These are phyloP conservation scores for Leuciscus idus DNA, from an alignment of 2,113 vertebrate genomes.

Conservation along the genomic window DNA sequence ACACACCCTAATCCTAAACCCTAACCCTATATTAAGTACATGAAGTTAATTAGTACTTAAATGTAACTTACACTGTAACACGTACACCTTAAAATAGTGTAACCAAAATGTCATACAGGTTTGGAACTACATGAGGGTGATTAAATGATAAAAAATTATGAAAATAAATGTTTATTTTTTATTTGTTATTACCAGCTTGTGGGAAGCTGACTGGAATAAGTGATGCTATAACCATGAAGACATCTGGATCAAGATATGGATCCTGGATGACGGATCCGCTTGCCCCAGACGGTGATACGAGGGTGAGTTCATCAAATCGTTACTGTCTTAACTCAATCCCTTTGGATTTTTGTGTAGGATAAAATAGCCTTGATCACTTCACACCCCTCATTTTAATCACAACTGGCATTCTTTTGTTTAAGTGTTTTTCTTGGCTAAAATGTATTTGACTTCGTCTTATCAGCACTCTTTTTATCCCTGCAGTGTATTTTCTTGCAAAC, in stretches of 20 bases:
- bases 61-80: too few relatives aligned
- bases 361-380: conserved; percentile 24
- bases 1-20: too few relatives aligned
- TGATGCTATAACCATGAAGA: conserved; percentile 92
- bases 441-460: conserved; percentile 34
- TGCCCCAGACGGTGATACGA: conserved; percentile 88
- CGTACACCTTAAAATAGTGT: too few relatives aligned
- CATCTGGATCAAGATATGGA: conserved; percentile 93
- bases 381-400: conserved; percentile 49
- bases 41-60: too few relatives aligned
- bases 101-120: not conserved
- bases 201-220: conserved; percentile 96
- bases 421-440: conserved; percentile 25
- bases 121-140: not conserved
- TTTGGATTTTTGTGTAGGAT: not conserved
- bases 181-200: conserved; percentile 81
- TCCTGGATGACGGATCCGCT: conserved; percentile 97
- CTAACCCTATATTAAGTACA: too few relatives aligned
- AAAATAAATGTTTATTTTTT: conserved; percentile 14
- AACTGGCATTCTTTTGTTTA: not conserved
- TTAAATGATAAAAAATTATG: not conserved
- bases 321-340: not conserved
- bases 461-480: conserved; percentile 39
- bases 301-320: conserved; percentile 78
- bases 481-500: conserved; percentile 43